Evolutionary conservation across 2,888 invertebrate species (phyloP), one percentile per base, ranked within the genome.

Genomic region (Chouioia cunea): DNA sequence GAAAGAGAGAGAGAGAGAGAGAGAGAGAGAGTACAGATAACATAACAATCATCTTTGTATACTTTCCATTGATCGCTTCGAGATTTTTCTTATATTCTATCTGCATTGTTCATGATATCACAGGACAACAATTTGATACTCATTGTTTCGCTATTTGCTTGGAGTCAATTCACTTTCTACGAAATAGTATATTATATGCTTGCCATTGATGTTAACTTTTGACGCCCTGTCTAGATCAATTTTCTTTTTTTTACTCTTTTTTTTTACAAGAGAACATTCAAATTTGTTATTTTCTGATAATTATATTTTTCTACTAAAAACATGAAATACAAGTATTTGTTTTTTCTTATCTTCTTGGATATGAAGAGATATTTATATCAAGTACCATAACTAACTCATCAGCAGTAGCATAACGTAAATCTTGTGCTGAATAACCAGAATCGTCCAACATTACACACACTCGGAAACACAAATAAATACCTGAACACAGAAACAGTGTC

Each of bases 131-230:
- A 65, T 43, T 57, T 47, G 36, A 1, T 12, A 57, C 60, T 67
- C 67, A 67, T 67, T 67, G 67, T 67, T 57, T 53, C 59, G 48
- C 53, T 59, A 59, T 67, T 59, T 46, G 6, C 10, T 43, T 57
- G 15, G 12, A 23, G 36, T 36, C 36, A 6, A 1, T 43, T n/a
- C 58, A 44, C 44, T 12, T 20, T 44, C 36, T 16, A 36, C 59
- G 46, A 20, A 22, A 20, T 27, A 56, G 43, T 44, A 43, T 22
- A 57, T 44, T 57, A 57, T 43, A 4, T n/a, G 43, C 50, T 36
- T 50, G 47, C 60, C 18, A 60, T 48, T 27, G 47, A 47, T 47
- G 18, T 20, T 27, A 27, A 27, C 27, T 27, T 6, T 27, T 27
- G 36, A 10, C 10, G 36, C 36, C 36, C 12, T 36, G 6, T 36